Conservation (phyloP, 2,888 invertebrate genomes). For the Acholoe squamosa region DNA sequence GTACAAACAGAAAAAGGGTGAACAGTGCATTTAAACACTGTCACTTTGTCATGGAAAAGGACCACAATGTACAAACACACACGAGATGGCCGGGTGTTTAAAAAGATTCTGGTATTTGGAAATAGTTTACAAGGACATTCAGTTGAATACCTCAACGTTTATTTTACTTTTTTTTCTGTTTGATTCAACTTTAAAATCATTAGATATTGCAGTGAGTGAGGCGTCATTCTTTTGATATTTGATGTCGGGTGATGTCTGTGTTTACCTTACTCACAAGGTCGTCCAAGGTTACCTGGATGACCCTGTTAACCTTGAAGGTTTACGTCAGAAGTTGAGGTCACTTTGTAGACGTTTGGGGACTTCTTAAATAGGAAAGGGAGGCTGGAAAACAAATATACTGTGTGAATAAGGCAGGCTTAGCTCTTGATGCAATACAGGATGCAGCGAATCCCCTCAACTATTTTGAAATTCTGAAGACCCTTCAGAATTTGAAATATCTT, state of each 20-base stretch:
- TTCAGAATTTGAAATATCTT: not conserved
- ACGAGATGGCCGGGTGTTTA: not conserved
- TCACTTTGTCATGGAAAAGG: not conserved
- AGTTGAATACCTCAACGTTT: not conserved
- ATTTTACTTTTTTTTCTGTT: not conserved
- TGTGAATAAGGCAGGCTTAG: slow-evolving; percentile 2
- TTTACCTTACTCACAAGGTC: not conserved
- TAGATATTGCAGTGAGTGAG: no score
- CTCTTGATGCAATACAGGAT: not conserved
- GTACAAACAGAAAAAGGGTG: not conserved
- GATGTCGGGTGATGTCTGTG: slow-evolving; percentile 25
- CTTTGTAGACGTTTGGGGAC: not conserved
- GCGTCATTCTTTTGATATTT: not conserved
- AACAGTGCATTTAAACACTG: not conserved
- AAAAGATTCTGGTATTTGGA: not conserved
- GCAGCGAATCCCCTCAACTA: not conserved
- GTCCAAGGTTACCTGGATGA: not conserved
- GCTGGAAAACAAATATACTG: not conserved
- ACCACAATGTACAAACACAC: not conserved
- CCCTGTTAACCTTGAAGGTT: not conserved
- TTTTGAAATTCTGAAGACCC: not conserved
- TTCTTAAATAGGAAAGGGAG: not conserved
- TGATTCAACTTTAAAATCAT: no score
- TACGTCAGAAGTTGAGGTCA: slow-evolving; percentile 11
- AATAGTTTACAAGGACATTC: not conserved